These are phyloP conservation scores for Ambastaia sidthimunki DNA, from an alignment of 2,797 vertebrate genomes.

Conservation along the genomic window DNA sequence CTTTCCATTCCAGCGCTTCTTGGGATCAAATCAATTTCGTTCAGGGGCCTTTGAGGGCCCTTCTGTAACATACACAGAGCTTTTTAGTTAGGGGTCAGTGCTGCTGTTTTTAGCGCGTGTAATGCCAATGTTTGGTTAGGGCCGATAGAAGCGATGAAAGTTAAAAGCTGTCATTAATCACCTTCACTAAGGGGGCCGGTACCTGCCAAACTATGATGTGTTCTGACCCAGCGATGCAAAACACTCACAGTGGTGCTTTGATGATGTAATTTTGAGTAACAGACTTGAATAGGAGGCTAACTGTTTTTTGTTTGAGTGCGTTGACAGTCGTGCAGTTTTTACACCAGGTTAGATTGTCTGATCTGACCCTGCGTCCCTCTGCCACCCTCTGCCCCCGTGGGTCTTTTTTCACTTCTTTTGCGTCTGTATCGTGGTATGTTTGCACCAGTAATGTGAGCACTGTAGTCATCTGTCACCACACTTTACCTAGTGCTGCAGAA, in stretches of 20 bases:
- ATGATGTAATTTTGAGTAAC: conserved; percentile 8
- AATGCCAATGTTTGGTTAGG: conserved; percentile 24
- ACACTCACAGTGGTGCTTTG: neutral
- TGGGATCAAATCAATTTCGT: conserved; percentile 39
- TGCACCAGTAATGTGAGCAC: neutral
- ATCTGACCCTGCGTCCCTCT: neutral
- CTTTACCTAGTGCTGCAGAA: neutral
- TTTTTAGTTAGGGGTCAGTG: conserved; percentile 40
- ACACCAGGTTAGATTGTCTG: neutral
- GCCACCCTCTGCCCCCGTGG: neutral
- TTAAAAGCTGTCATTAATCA: conserved; percentile 48
- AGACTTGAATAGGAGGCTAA: neutral
- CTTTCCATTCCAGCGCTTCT: conserved; percentile 21
- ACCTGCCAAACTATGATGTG: neutral
- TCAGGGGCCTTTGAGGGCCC: conserved; percentile 17
- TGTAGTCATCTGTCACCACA: neutral
- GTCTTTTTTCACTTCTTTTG: neutral
- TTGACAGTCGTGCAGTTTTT: neutral
- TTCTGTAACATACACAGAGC: conserved; percentile 30
- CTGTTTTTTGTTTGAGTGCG: neutral
- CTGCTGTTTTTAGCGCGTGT: neutral
- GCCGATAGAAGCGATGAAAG: conserved; percentile 14
- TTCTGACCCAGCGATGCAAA: neutral
- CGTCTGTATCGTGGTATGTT: neutral
- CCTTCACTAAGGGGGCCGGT: conserved; percentile 6